Base-by-base conservation (phyloP, 2,888 invertebrate genomes). In the Lasioglossum zephyrum region DNA sequence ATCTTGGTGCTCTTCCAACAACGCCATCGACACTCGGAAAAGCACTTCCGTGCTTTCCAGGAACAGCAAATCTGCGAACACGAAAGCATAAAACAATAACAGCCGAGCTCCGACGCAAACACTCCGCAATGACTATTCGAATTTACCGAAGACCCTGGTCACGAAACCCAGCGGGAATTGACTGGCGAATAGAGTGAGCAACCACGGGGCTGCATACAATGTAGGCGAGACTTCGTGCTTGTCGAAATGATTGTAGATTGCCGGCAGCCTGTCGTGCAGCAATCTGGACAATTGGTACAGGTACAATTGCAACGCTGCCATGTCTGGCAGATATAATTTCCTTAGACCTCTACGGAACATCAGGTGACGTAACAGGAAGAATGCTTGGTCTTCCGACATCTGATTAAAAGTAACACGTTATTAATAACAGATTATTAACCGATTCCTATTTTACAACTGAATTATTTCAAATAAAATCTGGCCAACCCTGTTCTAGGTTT, bases 91-190 rank as follows among this genome's bases (percentile, higher is more conserved):
- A 66, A 78, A 74, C 36, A 73, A 47, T 60, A 18, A 72, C 18
- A 31, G 31, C 72, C 11, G 3, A 39, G 41, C 2, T 4, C 3
- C 3, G 26, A 13, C 6, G 13, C 6, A 41, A 22, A 47, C 39
- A 73, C 13, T 41, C n/a, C 5, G 5, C 2, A 60, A 47, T 26
- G 26, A 18, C 11, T 44, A 70, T 13, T 57, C 47, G 9, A 31
- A 72, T 96, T 96, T 93, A 98, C 98, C 99, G 93, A 99, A 98
- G 0, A 99, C 98, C 90, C 99, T 96, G 0, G 98, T 98, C 36
- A 99, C 99, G 95, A 99, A 99, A 2, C 99, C 99, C 36, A 99
- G 95, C 0, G 99, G 99, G 95, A 99, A 99, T 95, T 99, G 99
- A 78, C 99, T 99, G 69, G 99, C 99, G 95, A 99, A 99, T 57